A percentile compares a stretch with the other conserved stretches of the same genome.
Conservation (phyloP, 37 sponge, comb jelly and placozoan species). For the Bolinopsis microptera region DNA sequence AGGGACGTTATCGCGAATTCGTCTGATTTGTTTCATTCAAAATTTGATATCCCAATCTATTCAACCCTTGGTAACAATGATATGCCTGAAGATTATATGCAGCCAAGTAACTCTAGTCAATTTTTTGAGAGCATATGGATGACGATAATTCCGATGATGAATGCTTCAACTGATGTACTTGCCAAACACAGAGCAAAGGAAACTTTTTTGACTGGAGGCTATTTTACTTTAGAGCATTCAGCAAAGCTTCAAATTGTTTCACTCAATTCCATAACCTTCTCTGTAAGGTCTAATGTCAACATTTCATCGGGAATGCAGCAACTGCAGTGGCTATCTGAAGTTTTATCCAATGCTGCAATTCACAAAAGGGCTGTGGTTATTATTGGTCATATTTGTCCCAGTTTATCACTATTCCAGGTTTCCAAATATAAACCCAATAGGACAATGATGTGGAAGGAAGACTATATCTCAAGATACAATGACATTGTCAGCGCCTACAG, state of each 20-base stretch:
- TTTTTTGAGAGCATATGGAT: background rate
- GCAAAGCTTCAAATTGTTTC: background rate
- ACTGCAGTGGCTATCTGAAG: background rate
- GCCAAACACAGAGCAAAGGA: background rate
- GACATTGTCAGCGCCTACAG: background rate
- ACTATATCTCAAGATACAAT: background rate
- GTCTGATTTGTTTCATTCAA: background rate
- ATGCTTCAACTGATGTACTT: background rate
- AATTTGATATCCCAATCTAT: background rate
- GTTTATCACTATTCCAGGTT: background rate
- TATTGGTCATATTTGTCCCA: background rate
- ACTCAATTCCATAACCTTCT: background rate
- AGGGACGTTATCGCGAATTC: background rate
- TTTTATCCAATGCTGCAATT: background rate
- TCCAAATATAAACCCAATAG: background rate
- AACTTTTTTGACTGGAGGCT: background rate
- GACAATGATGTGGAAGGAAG: slow-evolving; percentile 1
- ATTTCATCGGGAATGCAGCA: background rate
- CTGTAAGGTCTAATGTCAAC: background rate
- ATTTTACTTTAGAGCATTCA: background rate
- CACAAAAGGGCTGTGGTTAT: background rate
- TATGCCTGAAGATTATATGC: background rate
- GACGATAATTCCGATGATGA: background rate
- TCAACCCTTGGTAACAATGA: background rate
- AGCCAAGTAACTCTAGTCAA: background rate